Percentiles rank a stretch among this genome's conserved stretches.
phyloP scores from a whole-genome alignment of 1,140 invertebrate genomes.

The Leptonema lineaticorne region DNA sequence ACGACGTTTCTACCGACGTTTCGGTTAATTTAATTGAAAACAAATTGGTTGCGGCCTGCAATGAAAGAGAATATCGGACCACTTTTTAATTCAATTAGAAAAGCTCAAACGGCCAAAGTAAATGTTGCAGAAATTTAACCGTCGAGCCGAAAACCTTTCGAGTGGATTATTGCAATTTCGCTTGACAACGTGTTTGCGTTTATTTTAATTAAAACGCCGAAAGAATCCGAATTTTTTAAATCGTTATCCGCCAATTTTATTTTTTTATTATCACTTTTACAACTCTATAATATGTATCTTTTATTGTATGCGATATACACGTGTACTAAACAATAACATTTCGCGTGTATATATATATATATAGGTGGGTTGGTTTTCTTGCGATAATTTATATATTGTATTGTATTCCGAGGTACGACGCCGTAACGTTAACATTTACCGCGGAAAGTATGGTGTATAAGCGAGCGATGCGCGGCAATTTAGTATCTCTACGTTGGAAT shows the following conservation, averaged over 20 bases:
- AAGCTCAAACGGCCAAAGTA: constrained; percentile 15
- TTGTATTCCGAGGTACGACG: too few species aligned
- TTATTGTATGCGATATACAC: not conserved
- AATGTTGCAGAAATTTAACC: constrained; percentile 11
- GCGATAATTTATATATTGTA: too few species aligned
- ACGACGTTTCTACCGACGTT: not conserved
- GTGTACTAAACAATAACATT: not conserved
- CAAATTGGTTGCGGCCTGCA: constrained; percentile 13
- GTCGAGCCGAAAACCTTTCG: not conserved
- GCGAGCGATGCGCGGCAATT: not conserved
- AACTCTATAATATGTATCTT: not conserved
- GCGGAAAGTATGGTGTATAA: too few species aligned
- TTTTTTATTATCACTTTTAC: too few species aligned
- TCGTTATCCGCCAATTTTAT: too few species aligned
- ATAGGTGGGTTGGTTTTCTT: too few species aligned
- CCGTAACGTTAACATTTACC: too few species aligned
- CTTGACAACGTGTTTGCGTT: not conserved
- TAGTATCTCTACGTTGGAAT: constrained; percentile 5
- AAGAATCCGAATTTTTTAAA: not conserved
- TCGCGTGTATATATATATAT: too few species aligned
- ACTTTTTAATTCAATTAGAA: constrained; percentile 9
- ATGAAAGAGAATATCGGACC: constrained; percentile 11
- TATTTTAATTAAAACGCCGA: not conserved
- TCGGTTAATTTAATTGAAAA: constrained; percentile 14
- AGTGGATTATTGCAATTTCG: constrained; percentile 12